Percentiles rank a stretch among this genome's conserved stretches.
These are phyloP conservation scores for Tortricodes alternella DNA, from an alignment of 2,888 invertebrate species.

Conservation along the genomic window DNA sequence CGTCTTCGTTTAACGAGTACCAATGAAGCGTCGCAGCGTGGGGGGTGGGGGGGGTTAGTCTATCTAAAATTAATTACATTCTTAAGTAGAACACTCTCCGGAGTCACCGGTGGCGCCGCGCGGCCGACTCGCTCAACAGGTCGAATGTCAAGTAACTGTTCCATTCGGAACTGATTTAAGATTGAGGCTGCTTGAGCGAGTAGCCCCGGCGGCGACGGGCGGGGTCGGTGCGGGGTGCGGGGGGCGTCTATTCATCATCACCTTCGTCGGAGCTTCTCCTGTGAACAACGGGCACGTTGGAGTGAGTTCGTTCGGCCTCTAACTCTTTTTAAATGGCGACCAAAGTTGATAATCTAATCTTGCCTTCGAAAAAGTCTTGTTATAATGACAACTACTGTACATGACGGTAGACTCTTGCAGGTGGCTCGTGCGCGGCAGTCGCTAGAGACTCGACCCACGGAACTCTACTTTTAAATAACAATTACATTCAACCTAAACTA, in stretches of 20 bases:
- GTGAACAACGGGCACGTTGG: no score
- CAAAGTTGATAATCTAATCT: no score
- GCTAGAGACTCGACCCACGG: no score
- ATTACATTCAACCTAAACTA: no score
- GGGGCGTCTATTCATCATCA: slow-evolving; percentile 21
- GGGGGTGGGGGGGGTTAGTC: not conserved
- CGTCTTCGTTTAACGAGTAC: not conserved
- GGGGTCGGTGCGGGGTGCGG: not conserved
- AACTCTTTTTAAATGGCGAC: no score
- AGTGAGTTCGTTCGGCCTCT: no score
- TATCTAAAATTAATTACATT: not conserved
- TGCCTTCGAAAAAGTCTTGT: no score
- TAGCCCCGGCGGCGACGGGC: not conserved
- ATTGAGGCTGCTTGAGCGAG: not conserved
- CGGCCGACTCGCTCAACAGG: not conserved
- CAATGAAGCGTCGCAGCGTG: not conserved
- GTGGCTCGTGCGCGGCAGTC: no score
- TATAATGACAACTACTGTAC: no score
- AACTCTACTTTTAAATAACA: no score
- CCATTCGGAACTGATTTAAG: not conserved
- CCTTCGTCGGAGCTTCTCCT: slow-evolving; percentile 17
- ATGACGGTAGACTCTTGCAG: no score
- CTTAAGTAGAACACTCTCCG: not conserved
- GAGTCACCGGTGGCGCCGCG: not conserved
- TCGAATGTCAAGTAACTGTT: no score